Conservation (phyloP, 2,797 vertebrate species). For the Sebastes umbrosus region DNA sequence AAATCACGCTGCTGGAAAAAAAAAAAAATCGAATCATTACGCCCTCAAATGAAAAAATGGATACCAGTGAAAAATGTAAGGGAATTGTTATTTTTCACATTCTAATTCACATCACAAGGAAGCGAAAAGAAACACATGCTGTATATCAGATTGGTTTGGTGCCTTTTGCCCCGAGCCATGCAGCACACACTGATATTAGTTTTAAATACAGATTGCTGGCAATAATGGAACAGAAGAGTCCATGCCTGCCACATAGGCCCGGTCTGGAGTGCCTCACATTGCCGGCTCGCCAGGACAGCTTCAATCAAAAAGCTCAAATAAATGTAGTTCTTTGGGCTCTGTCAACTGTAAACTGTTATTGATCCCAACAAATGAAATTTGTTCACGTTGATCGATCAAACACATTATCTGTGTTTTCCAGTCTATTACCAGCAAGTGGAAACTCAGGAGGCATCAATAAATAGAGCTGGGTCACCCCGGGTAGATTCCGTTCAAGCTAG, state of each 20-base stretch:
- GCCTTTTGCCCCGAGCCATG: slow-evolving; percentile 87
- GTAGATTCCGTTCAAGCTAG: slow-evolving; percentile 80
- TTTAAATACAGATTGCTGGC: slow-evolving; percentile 94
- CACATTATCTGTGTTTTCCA: slow-evolving; percentile 96
- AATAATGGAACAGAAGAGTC: slow-evolving; percentile 82
- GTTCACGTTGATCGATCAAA: slow-evolving; percentile 99
- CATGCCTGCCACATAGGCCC: slow-evolving; percentile 81
- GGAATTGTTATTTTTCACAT: slow-evolving; percentile 87
- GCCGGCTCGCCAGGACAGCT: slow-evolving; percentile 84
- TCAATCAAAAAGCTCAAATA: slow-evolving; percentile 94
- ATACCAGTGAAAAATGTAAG: slow-evolving; percentile 77
- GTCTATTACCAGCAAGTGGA: slow-evolving; percentile 97
- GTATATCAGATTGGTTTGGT: slow-evolving; percentile 86
- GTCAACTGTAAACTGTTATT: slow-evolving; percentile 99
- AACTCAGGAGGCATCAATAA: slow-evolving; percentile 91
- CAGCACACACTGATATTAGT: slow-evolving; percentile 84
- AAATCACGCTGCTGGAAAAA: slow-evolving; percentile 76
- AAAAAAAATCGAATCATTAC: slow-evolving; percentile 85
- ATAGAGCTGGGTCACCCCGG: slow-evolving; percentile 85
- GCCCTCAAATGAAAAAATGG: slow-evolving; percentile 80
- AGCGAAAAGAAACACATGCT: slow-evolving; percentile 79
- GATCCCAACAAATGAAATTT: slow-evolving; percentile 99
- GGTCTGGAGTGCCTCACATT: slow-evolving; percentile 79
- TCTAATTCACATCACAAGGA: slow-evolving; percentile 84
- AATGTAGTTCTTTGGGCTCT: slow-evolving; percentile 92